Evolutionary conservation across 2,797 vertebrate genomes (phyloP), one percentile per base, ranked within the genome.

Genomic region (Ctenopoma kingsleyae): DNA sequence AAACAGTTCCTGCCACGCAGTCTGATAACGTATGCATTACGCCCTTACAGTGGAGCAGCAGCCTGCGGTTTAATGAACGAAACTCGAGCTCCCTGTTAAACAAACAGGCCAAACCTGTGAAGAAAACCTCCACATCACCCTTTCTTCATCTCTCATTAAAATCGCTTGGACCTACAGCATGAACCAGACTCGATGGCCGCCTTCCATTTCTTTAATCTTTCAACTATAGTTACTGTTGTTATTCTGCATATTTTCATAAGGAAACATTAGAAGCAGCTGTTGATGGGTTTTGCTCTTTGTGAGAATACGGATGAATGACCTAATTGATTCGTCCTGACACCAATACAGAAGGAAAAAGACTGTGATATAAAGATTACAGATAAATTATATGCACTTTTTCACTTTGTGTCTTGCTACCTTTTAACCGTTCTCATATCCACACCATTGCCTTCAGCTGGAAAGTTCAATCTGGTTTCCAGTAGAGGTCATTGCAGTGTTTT

Each of bases 151-250:
- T 85, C 85, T 85, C 78, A 87, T 89, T 86, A 83, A 85, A 87
- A 82, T 73, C 52, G 74, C 65, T 70, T 30, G 57, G 80, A 71
- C 54, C 70, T 49, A 57, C 67, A 64, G 74, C 44, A 52, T 22
- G 54, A 76, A 69, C 74, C 77, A 76, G 72, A 77, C 69, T 52
- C 27, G 10, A 79, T 81, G 84, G 88, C 88, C 30, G 74, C 63
- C 60, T 71, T 92, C 87, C 89, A 80, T 75, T 84, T 81, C 87
- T 92, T 92, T 93, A 90, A 92, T 93, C 91, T 92, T 89, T 90
- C 81, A 81, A 76, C 86, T 90, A 88, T 73, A 81, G 82, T 90
- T 76, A 85, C 69, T 36, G 67, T 66, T 84, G 62, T 84, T 91
- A 55, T 79, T 89, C 69, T 82, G 88, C 78, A 75, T 91, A 84